Evolutionary conservation across 2,113 vertebrate genomes (phyloP).

Genomic region (Salvelinus alpinus): DNA sequence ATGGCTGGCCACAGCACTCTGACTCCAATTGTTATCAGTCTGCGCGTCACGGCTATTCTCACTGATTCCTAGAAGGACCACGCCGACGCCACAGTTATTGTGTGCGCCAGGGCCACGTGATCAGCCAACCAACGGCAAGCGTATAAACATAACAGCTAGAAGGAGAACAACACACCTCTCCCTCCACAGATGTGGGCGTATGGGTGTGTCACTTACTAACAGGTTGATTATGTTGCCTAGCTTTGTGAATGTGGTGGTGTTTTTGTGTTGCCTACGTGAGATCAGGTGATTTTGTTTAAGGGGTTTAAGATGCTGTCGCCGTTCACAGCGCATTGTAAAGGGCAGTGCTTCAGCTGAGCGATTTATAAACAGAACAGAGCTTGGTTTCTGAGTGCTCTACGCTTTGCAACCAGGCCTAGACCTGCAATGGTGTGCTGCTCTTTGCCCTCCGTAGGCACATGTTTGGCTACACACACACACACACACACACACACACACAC

Average conservation of each 20-base stretch:
- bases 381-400: background rate
- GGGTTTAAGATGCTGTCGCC: background rate
- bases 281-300: background rate
- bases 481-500: no score
- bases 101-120: background rate
- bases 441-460: background rate
- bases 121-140: no score
- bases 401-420: background rate
- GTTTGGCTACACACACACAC: background rate
- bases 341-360: background rate
- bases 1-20: background rate
- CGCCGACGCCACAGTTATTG: background rate
- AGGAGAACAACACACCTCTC: no score
- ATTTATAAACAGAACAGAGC: background rate
- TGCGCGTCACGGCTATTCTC: background rate
- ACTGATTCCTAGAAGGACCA: background rate
- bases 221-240: no score
- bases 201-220: no score
- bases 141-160: no score
- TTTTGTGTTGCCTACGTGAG: background rate
- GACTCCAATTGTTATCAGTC: background rate
- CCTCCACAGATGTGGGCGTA: no score
- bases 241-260: background rate
- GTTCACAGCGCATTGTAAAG: background rate
- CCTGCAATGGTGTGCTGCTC: background rate